A percentile compares a stretch with the other conserved stretches of the same genome.
Evolutionary conservation across 2,888 invertebrate genomes (phyloP).

Genomic region (Torymus auratus): DNA sequence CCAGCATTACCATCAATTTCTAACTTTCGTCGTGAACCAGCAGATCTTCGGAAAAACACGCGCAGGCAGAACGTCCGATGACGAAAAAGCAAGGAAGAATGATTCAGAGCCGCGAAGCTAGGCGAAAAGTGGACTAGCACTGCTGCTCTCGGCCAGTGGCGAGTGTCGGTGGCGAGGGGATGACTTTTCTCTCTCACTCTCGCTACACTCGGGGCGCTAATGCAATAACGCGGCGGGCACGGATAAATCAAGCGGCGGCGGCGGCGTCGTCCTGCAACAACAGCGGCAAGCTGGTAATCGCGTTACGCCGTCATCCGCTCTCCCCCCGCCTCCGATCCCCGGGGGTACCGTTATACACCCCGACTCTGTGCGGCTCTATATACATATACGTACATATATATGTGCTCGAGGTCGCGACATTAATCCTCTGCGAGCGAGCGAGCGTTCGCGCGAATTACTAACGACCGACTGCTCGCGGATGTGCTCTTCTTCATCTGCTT

Average conservation of each 20-base stretch:
- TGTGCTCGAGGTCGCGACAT: conserved; percentile 53
- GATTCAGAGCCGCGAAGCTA: conserved; percentile 46
- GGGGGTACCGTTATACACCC: conserved; percentile 69
- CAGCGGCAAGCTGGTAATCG: conserved; percentile 67
- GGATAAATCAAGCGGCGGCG: conserved; percentile 73
- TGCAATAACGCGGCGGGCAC: conserved; percentile 72
- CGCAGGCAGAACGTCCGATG: neutral
- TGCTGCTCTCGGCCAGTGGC: neutral
- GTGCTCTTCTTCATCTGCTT: neutral
- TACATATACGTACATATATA: neutral
- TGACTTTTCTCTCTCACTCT: neutral
- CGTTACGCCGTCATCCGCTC: conserved; percentile 66
- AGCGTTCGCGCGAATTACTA: conserved; percentile 51
- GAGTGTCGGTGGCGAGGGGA: neutral
- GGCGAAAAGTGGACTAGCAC: conserved; percentile 47
- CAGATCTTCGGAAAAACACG: neutral
- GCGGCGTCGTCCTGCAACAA: conserved; percentile 62
- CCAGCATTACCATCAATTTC: no score
- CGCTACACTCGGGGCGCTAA: conserved; percentile 68
- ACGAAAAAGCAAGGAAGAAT: conserved; percentile 39
- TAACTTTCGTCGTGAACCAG: no score
- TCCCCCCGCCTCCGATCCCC: conserved; percentile 61
- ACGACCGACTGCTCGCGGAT: conserved; percentile 25
- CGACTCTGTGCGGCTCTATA: neutral
- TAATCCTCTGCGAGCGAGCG: conserved; percentile 48